A percentile compares a stretch with the other conserved stretches of the same genome.
phyloP scores from a whole-genome alignment of 2,113 vertebrate species.

The Anolis sagrei region DNA sequence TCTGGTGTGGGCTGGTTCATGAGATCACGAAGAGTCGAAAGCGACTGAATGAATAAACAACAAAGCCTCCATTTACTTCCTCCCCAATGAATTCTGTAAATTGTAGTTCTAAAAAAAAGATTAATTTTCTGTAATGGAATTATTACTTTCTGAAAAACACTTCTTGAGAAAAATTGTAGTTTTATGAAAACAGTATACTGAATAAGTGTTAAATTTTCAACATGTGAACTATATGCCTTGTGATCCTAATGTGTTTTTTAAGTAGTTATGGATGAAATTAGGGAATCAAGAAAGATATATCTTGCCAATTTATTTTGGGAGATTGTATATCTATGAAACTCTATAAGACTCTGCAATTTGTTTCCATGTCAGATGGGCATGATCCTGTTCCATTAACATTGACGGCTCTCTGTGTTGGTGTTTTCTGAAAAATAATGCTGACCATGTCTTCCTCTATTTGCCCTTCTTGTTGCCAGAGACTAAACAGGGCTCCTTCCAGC shows the following conservation, averaged over 20 bases:
- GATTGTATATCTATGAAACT: not conserved
- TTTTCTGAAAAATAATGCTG: slow-evolving; percentile 9
- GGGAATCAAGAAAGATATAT: not conserved
- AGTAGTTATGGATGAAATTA: not conserved
- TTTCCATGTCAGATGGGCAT: not conserved
- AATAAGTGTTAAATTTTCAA: not conserved
- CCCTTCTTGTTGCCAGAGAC: slow-evolving; percentile 59
- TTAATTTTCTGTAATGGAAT: not conserved
- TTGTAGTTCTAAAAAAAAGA: not conserved
- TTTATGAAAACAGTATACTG: not conserved
- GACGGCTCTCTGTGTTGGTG: not conserved
- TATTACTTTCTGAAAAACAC: not conserved
- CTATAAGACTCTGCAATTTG: not conserved
- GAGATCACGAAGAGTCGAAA: too few species aligned
- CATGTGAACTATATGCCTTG: not conserved
- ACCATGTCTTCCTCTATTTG: slow-evolving; percentile 17
- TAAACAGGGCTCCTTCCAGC: slow-evolving; percentile 53
- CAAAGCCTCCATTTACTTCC: not conserved
- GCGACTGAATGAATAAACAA: too few species aligned
- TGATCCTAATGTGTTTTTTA: not conserved
- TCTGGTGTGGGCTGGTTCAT: too few species aligned
- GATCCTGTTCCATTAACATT: not conserved
- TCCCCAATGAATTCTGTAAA: not conserved
- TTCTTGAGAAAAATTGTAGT: not conserved
- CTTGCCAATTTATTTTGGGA: not conserved